Conservation (phyloP, 2,797 vertebrate species). For the Gymnothorax reevesii region DNA sequence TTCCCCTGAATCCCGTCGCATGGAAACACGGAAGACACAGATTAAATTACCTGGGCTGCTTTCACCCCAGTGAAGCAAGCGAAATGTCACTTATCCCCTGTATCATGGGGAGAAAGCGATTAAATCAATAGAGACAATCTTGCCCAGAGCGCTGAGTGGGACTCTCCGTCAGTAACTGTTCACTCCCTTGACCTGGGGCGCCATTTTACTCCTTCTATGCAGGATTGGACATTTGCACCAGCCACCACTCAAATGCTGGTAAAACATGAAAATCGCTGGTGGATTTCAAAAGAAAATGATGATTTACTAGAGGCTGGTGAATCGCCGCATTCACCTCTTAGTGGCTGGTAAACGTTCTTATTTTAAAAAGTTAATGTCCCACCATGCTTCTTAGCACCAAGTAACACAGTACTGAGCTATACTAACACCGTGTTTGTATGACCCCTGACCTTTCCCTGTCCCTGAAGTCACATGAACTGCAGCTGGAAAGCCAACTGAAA, state of each 20-base stretch:
- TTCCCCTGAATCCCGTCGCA: background rate
- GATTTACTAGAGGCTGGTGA: too few species aligned
- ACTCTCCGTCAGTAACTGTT: background rate
- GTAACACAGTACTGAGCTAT: background rate
- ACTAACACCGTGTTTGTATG: background rate
- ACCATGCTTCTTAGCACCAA: too few species aligned
- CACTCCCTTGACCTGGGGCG: background rate
- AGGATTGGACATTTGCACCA: too few species aligned
- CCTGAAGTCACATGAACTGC: too few species aligned
- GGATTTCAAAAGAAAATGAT: too few species aligned
- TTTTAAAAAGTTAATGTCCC: too few species aligned
- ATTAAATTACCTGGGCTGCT: slow-evolving; percentile 14
- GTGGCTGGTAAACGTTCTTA: too few species aligned
- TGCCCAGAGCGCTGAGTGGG: background rate
- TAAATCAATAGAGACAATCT: slow-evolving; percentile 18
- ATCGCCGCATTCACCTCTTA: too few species aligned
- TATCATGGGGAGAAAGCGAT: background rate
- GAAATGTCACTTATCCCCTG: slow-evolving; percentile 8
- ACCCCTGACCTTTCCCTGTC: background rate
- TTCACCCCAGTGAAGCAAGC: background rate
- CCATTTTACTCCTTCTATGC: too few species aligned
- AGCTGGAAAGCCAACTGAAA: too few species aligned
- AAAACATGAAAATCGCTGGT: too few species aligned
- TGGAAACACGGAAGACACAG: background rate
- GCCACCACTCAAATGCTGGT: too few species aligned